Conservation (phyloP, 2,888 invertebrate genomes). For the Trachelus tabidus region DNA sequence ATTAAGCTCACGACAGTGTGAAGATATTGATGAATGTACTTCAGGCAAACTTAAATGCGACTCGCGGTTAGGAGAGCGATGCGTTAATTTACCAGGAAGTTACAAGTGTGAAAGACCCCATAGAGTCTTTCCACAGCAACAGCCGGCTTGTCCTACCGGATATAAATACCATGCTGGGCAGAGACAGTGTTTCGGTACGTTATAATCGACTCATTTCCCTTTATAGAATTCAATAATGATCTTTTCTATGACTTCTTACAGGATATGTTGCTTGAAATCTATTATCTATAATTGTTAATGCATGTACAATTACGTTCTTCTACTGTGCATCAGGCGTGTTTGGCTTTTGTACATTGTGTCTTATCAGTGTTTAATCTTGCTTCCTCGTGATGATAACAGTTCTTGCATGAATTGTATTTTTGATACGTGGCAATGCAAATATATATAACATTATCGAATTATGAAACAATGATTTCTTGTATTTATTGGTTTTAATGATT, state of each 20-base stretch:
- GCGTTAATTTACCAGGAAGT: conserved; percentile 69
- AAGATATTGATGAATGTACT: conserved; percentile 71
- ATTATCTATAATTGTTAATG: not conserved
- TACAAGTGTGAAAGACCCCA: conserved; percentile 60
- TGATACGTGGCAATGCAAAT: not conserved
- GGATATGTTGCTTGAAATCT: not conserved
- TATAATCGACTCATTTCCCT: not conserved
- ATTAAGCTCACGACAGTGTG: conserved; percentile 41
- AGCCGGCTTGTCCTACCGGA: conserved; percentile 58
- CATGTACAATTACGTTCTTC: not conserved
- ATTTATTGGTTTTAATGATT: not conserved
- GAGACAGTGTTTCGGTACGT: conserved; percentile 52
- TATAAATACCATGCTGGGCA: conserved; percentile 54
- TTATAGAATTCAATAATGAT: not conserved
- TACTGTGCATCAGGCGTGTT: conserved; percentile 1
- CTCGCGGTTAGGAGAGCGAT: conserved; percentile 61
- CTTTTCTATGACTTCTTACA: not conserved
- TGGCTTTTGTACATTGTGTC: not conserved
- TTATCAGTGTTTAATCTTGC: not conserved
- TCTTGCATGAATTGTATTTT: not conserved
- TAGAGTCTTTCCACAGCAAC: conserved; percentile 28
- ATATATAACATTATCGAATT: not conserved
- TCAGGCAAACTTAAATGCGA: conserved; percentile 61
- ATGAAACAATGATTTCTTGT: not conserved
- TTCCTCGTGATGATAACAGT: not conserved